Evolutionary conservation across 2,113 vertebrate genomes (phyloP).

Genomic region (Electrona antarctica): DNA sequence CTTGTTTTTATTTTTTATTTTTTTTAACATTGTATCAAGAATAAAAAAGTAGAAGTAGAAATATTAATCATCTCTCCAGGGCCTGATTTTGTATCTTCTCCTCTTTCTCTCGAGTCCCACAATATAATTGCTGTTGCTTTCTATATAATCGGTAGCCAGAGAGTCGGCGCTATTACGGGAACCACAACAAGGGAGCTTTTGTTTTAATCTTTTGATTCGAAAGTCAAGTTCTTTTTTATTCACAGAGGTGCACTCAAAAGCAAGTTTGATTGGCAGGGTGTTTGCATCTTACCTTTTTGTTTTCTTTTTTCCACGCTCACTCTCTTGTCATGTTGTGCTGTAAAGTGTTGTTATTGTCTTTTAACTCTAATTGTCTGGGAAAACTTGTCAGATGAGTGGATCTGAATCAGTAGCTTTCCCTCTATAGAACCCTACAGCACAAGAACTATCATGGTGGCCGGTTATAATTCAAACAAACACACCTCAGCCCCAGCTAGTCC

Average conservation of each 20-base stretch:
- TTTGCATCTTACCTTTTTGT: conserved; percentile 54
- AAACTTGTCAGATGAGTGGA: conserved; percentile 75
- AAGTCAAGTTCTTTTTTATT: conserved; percentile 74
- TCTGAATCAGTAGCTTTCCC: conserved; percentile 44
- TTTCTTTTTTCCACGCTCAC: conserved; percentile 6
- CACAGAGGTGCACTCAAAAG: conserved; percentile 67
- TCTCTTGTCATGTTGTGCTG: conserved; percentile 73
- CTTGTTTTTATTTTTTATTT: neutral
- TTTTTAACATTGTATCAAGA: conserved; percentile 36
- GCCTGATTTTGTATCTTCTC: conserved; percentile 58
- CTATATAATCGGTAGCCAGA: conserved; percentile 70
- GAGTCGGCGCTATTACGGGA: conserved; percentile 59
- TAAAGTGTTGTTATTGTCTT: conserved; percentile 76
- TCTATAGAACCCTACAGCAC: conserved; percentile 51
- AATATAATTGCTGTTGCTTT: conserved; percentile 77
- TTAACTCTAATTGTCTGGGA: conserved; percentile 75
- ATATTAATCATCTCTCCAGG: conserved; percentile 75
- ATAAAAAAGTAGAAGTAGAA: conserved; percentile 59
- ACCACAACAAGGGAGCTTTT: conserved; percentile 69
- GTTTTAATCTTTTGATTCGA: conserved; percentile 78
- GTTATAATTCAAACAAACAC: conserved; percentile 71
- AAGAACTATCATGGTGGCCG: conserved; percentile 39
- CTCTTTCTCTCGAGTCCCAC: conserved; percentile 61
- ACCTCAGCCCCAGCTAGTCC: conserved; percentile 29
- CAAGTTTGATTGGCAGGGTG: conserved; percentile 75